Conservation (phyloP, 2,113 vertebrate genomes). For the Peromyscus californicus region DNA sequence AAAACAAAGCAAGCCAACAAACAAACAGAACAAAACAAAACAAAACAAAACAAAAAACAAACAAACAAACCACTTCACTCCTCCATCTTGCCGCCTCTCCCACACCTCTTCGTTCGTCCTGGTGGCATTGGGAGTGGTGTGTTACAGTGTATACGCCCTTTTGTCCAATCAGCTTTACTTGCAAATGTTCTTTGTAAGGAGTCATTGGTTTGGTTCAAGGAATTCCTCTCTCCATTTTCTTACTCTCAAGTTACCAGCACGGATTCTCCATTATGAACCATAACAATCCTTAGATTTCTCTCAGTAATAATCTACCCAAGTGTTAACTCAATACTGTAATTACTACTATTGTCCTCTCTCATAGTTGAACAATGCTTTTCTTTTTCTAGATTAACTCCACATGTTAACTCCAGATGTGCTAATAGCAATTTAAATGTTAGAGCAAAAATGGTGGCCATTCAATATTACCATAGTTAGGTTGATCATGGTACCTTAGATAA, state of each 20-base stretch:
- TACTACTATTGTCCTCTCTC: conserved; percentile 16
- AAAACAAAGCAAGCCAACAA: background rate
- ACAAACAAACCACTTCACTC: too few species aligned
- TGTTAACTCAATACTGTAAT: conserved; percentile 40
- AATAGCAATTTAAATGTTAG: conserved; percentile 3
- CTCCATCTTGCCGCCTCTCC: too few species aligned
- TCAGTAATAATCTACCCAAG: too few species aligned
- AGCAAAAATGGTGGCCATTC: conserved; percentile 20
- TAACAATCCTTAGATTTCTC: conserved; percentile 5
- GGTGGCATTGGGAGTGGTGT: too few species aligned
- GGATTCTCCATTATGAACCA: conserved; percentile 45
- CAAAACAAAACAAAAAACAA: too few species aligned
- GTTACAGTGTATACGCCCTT: too few species aligned
- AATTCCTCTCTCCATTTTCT: background rate
- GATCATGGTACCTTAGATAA: background rate
- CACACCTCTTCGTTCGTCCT: too few species aligned
- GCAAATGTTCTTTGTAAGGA: too few species aligned
- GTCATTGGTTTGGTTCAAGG: too few species aligned
- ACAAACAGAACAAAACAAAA: too few species aligned
- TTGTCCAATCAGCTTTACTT: too few species aligned
- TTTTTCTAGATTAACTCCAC: conserved; percentile 42
- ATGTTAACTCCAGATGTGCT: conserved; percentile 21
- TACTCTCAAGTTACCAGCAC: background rate
- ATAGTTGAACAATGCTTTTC: conserved; percentile 1
- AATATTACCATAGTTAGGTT: conserved; percentile 55